Evolutionary conservation across 2,888 invertebrate genomes (phyloP), one percentile per base, ranked within the genome.

Genomic region (Machimus atricapillus): DNA sequence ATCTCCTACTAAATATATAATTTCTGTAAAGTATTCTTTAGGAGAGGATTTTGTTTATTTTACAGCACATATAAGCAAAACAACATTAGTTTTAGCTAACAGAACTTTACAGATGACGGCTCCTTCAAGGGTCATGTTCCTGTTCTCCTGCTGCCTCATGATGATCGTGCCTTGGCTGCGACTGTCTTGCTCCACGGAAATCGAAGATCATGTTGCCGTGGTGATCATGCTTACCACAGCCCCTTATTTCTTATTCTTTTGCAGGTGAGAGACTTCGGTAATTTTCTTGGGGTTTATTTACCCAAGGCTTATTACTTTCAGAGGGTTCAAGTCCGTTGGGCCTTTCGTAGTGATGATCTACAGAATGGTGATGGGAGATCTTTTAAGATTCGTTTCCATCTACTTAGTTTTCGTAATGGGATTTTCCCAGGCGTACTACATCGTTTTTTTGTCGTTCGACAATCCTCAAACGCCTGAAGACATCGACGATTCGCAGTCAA

Each of bases 271-370:
- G 4, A 89, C 19, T n/a, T 73, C 46, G 23, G 6, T 3, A 66
- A 14, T 16, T 34, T 16, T 9, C 8, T 6, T 6, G 23, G 4
- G 16, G 8, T 8, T 58, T n/a, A 12, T 19, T n/a, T 2, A 34
- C 58, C 5, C 16, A 7, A 56, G 0, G 0, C 23, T 74, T 16
- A 23, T n/a, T 46, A 66, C 87, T 93, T 94, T 73, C 93, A 98
- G 99, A 90, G 99, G 98, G 16, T 98, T 99, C 93, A 98, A 98
- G 93, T 98, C 98, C 0, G 98, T 99, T 1, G 99, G 99, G 4
- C 99, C 99, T 0, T 99, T 99, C 95, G 99, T 99, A n/a, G 98
- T 99, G 89, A 99, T 99, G 99, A 98, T 99, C 90, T 99, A 99
- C 93, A 95, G 98, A 89, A 99, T 99, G 98, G 97, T 99, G 81